Evolutionary conservation across 2,888 invertebrate genomes (phyloP).

Genomic region (Leptothorax acervorum): DNA sequence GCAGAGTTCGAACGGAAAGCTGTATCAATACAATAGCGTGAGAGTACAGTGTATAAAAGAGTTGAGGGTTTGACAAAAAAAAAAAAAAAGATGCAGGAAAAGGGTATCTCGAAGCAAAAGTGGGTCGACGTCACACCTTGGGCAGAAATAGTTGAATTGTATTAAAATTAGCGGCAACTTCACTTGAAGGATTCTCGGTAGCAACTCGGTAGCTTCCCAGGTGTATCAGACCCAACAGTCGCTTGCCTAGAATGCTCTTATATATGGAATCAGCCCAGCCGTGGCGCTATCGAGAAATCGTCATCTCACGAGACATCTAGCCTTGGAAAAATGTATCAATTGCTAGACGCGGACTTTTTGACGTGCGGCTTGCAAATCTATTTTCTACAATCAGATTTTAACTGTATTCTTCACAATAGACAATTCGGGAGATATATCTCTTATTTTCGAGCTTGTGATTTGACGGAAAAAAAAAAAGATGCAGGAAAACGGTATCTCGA

Average conservation of each 20-base stretch:
- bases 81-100: background rate
- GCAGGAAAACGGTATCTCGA: background rate
- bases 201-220: slow-evolving; percentile 74
- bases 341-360: slow-evolving; percentile 29
- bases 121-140: slow-evolving; percentile 79
- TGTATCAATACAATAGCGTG: background rate
- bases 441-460: background rate
- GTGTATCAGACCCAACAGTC: slow-evolving; percentile 75
- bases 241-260: slow-evolving; percentile 35
- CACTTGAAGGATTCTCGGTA: slow-evolving; percentile 51
- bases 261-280: slow-evolving; percentile 59
- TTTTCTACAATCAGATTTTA: background rate
- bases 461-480: background rate
- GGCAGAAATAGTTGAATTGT: slow-evolving; percentile 71
- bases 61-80: background rate
- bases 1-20: background rate
- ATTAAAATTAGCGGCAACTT: slow-evolving; percentile 74
- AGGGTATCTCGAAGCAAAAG: slow-evolving; percentile 51
- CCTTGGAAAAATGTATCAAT: slow-evolving; percentile 41
- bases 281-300: slow-evolving; percentile 64
- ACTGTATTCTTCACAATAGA: background rate
- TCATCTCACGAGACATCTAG: slow-evolving; percentile 64
- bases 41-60: background rate
- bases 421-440: background rate
- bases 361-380: background rate